Percentiles rank a stretch among this genome's conserved stretches.
Evolutionary conservation across 2,113 vertebrate species (phyloP).

Genomic region (Cephalopterus ornatus): DNA sequence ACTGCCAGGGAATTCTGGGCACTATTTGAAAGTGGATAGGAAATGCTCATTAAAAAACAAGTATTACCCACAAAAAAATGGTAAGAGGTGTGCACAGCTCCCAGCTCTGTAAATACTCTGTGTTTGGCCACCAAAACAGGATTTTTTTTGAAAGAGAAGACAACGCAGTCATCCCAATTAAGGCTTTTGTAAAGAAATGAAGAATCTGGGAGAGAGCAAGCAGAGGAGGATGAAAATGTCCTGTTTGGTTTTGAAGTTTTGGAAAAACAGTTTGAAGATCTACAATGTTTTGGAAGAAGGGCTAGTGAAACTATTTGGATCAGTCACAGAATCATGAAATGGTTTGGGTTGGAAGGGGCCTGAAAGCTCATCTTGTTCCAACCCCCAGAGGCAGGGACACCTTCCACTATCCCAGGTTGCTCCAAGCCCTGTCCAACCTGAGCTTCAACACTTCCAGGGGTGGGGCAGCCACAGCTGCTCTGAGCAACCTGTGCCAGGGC

Average conservation of each 20-base stretch:
- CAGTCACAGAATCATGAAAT: neutral
- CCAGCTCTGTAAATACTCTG: neutral
- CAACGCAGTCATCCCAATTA: too few species aligned
- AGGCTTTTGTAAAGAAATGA: too few species aligned
- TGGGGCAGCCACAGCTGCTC: too few species aligned
- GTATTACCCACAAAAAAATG: neutral
- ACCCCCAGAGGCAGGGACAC: neutral
- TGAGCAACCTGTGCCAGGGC: too few species aligned
- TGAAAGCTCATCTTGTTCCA: neutral
- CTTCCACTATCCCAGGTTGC: fast-evolving
- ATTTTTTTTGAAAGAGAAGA: too few species aligned
- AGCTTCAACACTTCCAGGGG: too few species aligned
- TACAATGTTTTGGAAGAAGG: neutral
- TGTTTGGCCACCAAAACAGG: neutral
- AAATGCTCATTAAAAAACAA: neutral
- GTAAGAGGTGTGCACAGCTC: neutral
- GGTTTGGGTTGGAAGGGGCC: neutral
- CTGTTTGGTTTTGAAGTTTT: neutral
- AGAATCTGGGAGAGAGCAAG: too few species aligned
- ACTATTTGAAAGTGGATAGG: neutral
- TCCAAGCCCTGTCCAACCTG: neutral
- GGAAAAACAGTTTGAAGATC: neutral
- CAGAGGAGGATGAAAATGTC: neutral
- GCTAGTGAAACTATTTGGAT: neutral
- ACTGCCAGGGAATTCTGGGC: neutral